Evolutionary conservation across 2,797 vertebrate genomes (phyloP).

Genomic region (Dicrostonyx torquatus): DNA sequence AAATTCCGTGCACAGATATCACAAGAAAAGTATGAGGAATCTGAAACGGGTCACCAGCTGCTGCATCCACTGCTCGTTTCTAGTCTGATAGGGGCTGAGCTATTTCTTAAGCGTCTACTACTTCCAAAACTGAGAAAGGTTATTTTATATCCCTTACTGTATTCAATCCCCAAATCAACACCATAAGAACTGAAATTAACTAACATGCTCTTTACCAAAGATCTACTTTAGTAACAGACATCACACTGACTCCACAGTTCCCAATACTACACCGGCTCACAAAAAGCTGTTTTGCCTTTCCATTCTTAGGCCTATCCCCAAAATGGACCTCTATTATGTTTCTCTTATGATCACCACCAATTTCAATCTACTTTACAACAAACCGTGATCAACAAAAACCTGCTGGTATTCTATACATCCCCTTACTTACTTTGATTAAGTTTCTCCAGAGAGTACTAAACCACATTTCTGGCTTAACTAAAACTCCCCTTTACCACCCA

Average conservation of each 20-base stretch:
- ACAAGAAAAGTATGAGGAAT: too few relatives aligned
- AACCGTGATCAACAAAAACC: not conserved
- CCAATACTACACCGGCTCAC: not conserved
- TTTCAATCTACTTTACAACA: slow-evolving; percentile 8
- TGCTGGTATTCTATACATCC: not conserved
- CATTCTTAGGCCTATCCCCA: not conserved
- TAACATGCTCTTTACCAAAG: not conserved
- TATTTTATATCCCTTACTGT: slow-evolving; percentile 15
- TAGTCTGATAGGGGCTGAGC: too few relatives aligned
- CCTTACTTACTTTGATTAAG: not conserved
- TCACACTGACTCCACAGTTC: not conserved
- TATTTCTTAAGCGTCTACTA: not conserved
- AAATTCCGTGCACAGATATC: too few relatives aligned
- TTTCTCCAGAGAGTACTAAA: not conserved
- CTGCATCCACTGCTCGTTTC: too few relatives aligned
- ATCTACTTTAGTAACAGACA: not conserved
- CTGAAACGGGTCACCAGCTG: too few relatives aligned
- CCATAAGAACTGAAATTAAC: not conserved
- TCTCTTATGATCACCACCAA: not conserved
- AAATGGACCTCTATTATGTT: not conserved
- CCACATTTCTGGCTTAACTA: slow-evolving; percentile 32
- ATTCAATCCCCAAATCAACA: slow-evolving; percentile 30
- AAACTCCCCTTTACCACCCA: not conserved
- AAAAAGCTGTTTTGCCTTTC: not conserved
- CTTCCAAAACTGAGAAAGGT: not conserved